Evolutionary conservation across 2,113 vertebrate genomes (phyloP).

Genomic region (Paraplagusia blochii): DNA sequence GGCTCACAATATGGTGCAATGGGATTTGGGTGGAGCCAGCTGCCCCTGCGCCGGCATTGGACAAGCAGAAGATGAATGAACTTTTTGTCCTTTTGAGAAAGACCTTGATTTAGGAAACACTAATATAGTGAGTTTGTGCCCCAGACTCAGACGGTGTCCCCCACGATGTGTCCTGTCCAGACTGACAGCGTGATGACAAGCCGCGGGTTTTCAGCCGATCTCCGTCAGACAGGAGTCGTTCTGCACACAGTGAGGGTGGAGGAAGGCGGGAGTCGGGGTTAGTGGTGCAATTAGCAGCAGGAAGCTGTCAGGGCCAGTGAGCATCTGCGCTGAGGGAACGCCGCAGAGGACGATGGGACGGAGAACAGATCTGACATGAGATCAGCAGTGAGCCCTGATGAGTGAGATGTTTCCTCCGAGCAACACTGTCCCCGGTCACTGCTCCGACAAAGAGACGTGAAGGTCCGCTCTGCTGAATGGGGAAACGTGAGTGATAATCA

Average conservation of each 20-base stretch:
- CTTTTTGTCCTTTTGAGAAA: no score
- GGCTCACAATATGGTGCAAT: no score
- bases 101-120: no score
- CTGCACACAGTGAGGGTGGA: neutral
- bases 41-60: no score
- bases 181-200: constrained; percentile 47
- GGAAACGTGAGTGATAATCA: neutral
- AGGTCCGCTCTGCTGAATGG: neutral
- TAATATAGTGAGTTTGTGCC: no score
- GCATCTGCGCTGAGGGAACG: constrained; percentile 25
- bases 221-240: constrained; percentile 19
- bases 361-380: constrained; percentile 16
- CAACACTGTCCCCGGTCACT: neutral
- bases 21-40: no score
- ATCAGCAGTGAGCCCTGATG: constrained; percentile 6
- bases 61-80: no score
- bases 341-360: constrained; percentile 37
- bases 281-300: constrained; percentile 46
- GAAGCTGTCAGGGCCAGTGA: constrained; percentile 55
- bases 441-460: neutral
- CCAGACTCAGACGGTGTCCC: no score
- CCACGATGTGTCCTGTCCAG: constrained; percentile 2
- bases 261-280: neutral
- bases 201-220: constrained; percentile 51
- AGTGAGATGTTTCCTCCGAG: neutral